phyloP scores from a whole-genome alignment of 1,140 invertebrate species.

The Leptopilina clavipes region DNA sequence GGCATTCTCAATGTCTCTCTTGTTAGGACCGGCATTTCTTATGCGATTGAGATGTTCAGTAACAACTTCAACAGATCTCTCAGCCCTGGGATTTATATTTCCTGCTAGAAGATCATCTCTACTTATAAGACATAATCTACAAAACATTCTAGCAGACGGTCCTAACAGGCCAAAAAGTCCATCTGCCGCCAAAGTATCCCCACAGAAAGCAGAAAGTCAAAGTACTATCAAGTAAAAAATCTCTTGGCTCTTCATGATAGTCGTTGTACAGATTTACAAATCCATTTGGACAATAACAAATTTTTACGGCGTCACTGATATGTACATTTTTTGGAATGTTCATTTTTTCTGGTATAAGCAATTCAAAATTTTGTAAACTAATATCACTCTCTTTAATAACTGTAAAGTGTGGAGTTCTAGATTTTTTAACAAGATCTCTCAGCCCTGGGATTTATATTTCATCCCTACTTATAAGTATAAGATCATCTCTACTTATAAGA shows the following conservation, averaged over 20 bases:
- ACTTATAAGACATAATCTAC: slow-evolving; percentile 38
- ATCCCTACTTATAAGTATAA: slow-evolving; percentile 29
- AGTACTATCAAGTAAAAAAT: no score
- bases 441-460: slow-evolving; percentile 23
- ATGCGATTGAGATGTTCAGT: neutral
- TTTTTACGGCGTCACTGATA: neutral
- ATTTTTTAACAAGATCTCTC: neutral
- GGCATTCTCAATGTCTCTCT: slow-evolving; percentile 12
- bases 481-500: slow-evolving; percentile 28
- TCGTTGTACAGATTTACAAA: neutral
- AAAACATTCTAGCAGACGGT: slow-evolving; percentile 43
- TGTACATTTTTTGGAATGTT: neutral
- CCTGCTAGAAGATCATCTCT: slow-evolving; percentile 39
- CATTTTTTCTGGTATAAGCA: neutral
- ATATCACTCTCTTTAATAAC: neutral
- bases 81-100: neutral
- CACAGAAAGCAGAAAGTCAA: slow-evolving; percentile 41
- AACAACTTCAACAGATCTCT: neutral
- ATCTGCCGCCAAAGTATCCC: slow-evolving; percentile 46
- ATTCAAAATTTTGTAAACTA: neutral
- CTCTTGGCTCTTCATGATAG: neutral
- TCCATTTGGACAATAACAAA: neutral
- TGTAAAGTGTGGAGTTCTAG: neutral
- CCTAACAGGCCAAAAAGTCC: slow-evolving; percentile 41
- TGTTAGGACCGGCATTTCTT: neutral